Conservation (phyloP, 2,113 vertebrate genomes). For the Platysteira castanea region DNA sequence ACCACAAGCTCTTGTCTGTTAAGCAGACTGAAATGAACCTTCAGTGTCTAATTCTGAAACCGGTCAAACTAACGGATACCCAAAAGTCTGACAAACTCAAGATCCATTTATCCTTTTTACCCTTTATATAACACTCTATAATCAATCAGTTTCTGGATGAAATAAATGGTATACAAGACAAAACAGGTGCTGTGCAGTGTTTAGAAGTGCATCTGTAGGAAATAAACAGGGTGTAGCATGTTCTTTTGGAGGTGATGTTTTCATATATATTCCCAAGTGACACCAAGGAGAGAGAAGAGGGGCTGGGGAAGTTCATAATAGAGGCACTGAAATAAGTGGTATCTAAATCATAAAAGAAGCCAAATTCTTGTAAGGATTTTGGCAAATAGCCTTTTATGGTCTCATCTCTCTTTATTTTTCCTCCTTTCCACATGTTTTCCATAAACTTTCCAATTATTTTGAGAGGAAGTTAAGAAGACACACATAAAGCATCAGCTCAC, state of each 20-base stretch:
- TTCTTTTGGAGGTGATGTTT: background rate
- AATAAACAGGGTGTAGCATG: background rate
- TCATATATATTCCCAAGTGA: background rate
- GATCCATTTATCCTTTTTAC: background rate
- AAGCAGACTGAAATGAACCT: background rate
- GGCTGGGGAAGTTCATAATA: rapidly evolving
- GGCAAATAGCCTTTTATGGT: background rate
- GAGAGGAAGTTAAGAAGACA: background rate
- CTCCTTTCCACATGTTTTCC: background rate
- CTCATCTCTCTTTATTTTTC: background rate
- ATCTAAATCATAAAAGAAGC: background rate
- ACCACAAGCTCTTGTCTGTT: background rate
- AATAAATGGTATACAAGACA: background rate
- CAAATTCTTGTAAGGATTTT: background rate
- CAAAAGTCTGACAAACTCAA: background rate
- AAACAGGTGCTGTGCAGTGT: background rate
- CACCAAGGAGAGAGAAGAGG: background rate
- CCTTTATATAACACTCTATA: background rate
- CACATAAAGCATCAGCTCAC: background rate
- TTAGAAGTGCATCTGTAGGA: background rate
- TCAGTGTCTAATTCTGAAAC: background rate
- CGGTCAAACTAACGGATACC: background rate
- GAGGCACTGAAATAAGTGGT: background rate
- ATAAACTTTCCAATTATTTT: background rate
- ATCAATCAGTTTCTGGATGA: background rate